Evolutionary conservation across 2,888 invertebrate genomes (phyloP), one percentile per base, ranked within the genome.

Genomic region (Xestia c-nigrum): DNA sequence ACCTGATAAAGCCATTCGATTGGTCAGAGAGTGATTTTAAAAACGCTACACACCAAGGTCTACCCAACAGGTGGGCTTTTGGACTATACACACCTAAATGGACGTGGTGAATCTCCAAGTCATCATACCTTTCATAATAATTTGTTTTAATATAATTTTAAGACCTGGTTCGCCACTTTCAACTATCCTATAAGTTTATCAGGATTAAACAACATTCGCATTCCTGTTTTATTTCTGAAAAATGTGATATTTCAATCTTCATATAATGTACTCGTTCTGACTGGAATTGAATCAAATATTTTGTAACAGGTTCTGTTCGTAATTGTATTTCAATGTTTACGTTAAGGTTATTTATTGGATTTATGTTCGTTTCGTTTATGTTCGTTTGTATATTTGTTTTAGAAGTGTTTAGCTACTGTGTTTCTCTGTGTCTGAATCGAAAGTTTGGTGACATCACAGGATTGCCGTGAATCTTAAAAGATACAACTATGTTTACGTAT

Each of bases 1-100:
- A 95, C 75, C 87, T 92, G 5, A 89, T 96, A 12, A 93, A 94
- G 73, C 97, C 98, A 0, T 99, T 98, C 93, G 97, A 97, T 89
- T 99, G 99, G 99, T 97, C 98, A 72, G 97, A 97, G 71, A 97
- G 97, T 82, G 97, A 97, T 81, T 98, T 98, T 89, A 96, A 96
- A 5, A 95, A 97, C 77, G 90, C 93, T 69, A 96, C 97, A 0
- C 98, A 98, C 89, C 92, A 97, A 80, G 98, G 98, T 5, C 98
- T 98, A 16, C 98, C 98, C 0, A 98, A 98, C 87, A 92, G 97
- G 67, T 99, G 98, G 97, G 95, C 97, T 68, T 99, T 98, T 91
- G 95, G 97, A 55, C 97, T 97, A 3, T 95, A 97, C 66, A 92
- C 93, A 76, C 97, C 97, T 31, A 91, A 93, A 79, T 98, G 98